Conservation (phyloP, 2,113 vertebrate genomes). For the Delphinapterus leucas region DNA sequence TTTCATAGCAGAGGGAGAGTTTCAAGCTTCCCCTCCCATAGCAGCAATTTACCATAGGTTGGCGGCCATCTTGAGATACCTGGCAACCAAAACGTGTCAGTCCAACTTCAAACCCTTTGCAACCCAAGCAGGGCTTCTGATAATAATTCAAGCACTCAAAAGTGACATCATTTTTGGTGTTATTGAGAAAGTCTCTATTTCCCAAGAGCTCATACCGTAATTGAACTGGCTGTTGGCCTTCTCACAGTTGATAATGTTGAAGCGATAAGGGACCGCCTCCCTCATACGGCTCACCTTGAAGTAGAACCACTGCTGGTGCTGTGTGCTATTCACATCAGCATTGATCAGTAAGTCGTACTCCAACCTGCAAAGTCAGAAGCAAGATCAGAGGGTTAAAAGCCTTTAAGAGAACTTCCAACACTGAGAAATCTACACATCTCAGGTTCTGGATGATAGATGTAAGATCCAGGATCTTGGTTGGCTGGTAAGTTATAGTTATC, state of each 20-base stretch:
- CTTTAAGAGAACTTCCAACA: rapidly evolving
- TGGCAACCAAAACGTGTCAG: background rate
- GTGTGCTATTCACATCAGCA: slow-evolving; percentile 86
- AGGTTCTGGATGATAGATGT: background rate
- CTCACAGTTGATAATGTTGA: slow-evolving; percentile 97
- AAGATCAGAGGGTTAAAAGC: background rate
- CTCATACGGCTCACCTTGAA: slow-evolving; percentile 91
- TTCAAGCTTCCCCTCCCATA: rapidly evolving
- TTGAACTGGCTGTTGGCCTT: slow-evolving; percentile 97
- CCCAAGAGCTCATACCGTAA: slow-evolving; percentile 86
- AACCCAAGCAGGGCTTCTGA: background rate
- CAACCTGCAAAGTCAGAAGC: slow-evolving; percentile 78
- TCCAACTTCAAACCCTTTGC: background rate
- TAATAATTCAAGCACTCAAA: background rate
- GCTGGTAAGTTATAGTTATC: background rate
- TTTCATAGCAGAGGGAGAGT: background rate
- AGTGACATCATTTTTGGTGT: background rate
- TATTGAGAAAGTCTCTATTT: background rate
- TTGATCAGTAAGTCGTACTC: slow-evolving; percentile 95
- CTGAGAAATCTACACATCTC: background rate
- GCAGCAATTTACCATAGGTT: rapidly evolving
- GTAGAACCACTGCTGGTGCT: slow-evolving; percentile 95
- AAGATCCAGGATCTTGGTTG: background rate
- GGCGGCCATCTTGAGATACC: background rate
- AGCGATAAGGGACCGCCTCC: slow-evolving; percentile 85